phyloP scores from a whole-genome alignment of 2,113 vertebrate genomes.

The Leucoraja erinaceus region DNA sequence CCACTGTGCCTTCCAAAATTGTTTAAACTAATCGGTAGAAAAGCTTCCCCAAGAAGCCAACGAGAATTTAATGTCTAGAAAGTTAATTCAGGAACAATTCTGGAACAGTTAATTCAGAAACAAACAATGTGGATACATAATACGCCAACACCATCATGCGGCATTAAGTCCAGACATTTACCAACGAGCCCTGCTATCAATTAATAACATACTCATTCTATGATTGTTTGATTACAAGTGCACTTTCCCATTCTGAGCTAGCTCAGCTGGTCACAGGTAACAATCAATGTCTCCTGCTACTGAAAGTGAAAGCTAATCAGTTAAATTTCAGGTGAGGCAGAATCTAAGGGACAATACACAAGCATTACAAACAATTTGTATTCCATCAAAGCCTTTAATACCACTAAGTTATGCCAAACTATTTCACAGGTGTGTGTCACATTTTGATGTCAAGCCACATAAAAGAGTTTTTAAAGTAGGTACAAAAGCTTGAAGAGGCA shows the following conservation, averaged over 20 bases:
- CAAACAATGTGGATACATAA: not conserved
- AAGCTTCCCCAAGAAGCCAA: not conserved
- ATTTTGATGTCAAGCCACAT: not conserved
- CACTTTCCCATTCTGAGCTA: not conserved
- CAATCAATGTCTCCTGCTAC: not conserved
- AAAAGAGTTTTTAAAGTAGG: not conserved
- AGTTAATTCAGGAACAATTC: too few relatives aligned
- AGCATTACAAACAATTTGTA: not conserved
- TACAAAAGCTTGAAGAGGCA: not conserved
- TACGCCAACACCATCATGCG: not conserved
- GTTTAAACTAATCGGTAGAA: not conserved
- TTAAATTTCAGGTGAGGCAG: too few relatives aligned
- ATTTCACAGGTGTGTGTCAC: not conserved
- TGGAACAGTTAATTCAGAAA: not conserved
- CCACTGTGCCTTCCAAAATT: too few relatives aligned
- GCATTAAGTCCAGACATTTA: not conserved
- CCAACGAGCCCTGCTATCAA: not conserved
- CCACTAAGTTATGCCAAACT: not conserved
- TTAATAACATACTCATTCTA: not conserved
- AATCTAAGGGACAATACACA: too few relatives aligned
- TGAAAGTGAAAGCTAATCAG: not conserved
- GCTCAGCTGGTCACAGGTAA: not conserved
- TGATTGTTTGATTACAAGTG: not conserved
- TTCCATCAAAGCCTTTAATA: not conserved
- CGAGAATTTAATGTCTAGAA: too few relatives aligned